Percentiles rank a stretch among this genome's conserved stretches.
These are phyloP conservation scores for Pseudocheirus occidentalis DNA, from an alignment of 2,797 vertebrate species.

Conservation along the genomic window DNA sequence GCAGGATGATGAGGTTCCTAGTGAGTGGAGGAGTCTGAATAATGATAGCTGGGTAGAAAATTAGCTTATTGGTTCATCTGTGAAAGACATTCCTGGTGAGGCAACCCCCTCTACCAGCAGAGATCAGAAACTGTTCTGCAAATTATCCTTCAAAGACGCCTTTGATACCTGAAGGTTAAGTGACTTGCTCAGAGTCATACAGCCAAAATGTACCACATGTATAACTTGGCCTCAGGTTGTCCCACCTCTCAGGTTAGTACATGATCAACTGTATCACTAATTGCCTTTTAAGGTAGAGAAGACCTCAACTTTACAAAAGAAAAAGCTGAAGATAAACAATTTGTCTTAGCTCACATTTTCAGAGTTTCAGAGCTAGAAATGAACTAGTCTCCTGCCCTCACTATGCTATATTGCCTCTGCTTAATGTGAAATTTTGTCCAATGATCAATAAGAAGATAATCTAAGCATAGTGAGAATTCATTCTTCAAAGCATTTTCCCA, in stretches of 20 bases:
- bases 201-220: no score
- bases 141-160: neutral
- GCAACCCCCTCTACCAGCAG: neutral
- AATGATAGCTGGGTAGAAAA: neutral
- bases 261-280: neutral
- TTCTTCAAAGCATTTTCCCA: neutral
- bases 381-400: neutral
- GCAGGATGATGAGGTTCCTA: neutral
- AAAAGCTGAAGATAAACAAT: slow-evolving; percentile 20
- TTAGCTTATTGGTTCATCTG: neutral
- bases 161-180: no score
- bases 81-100: neutral
- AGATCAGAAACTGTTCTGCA: neutral
- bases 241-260: neutral
- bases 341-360: neutral
- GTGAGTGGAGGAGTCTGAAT: neutral
- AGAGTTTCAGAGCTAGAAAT: neutral
- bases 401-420: neutral
- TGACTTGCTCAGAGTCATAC: no score
- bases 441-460: neutral
- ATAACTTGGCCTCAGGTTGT: neutral
- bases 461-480: neutral
- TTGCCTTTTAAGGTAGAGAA: neutral
- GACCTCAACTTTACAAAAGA: neutral
- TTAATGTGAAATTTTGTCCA: neutral